Base-by-base conservation (phyloP, 2,797 vertebrate genomes). In the Chloroceryle amazona region DNA sequence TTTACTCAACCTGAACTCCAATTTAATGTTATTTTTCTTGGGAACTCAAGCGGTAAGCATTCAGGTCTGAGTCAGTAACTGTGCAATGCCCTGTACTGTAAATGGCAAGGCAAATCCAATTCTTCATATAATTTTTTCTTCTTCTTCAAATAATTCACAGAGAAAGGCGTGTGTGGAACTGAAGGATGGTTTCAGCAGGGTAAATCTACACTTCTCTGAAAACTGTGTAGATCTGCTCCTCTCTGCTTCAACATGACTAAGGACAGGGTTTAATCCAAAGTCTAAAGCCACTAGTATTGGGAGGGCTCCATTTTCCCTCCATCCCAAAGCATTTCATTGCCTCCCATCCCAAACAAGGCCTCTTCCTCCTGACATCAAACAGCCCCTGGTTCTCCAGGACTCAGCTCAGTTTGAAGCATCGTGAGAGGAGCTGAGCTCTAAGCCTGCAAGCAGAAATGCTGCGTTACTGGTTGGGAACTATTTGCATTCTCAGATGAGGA, bases 401-500 rank as follows among this genome's bases (percentile, higher is more conserved):
- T 37, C 5, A 0, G 35, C 54, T 86, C 35, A 16, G 35, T 54
- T 75, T 70, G 62, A 89, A 84, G 70, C 83, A 5, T 21, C 1
- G 0, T 42, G 10, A 93, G 46, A 20, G 54, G 65, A 83, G 70
- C 65, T 0, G 9, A 94, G 85, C 63, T 89, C 51, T 29, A 72
- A 89, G 67, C 35, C 73, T 75, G 46, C 15, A 37, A 90, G 46
- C 39, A 75, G 66, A 84, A 93, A 47, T 2, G 2, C 55, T 47
- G 5, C 26, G 19, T 63, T 92, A 81, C 89, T 0, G 0, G 2
- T 62, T 83, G 57, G 79, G 75, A 75, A n/a, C 91, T 93, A 61
- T 96, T 89, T 90, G 67, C 86, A 74, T 96, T 71, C 86, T 97
- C 86, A 96, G 81, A 93, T 95, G 89, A 87, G 83, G 57, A 92